Evolutionary conservation across 2,113 vertebrate species (phyloP).

Genomic region (Chlorodrepanis virens): DNA sequence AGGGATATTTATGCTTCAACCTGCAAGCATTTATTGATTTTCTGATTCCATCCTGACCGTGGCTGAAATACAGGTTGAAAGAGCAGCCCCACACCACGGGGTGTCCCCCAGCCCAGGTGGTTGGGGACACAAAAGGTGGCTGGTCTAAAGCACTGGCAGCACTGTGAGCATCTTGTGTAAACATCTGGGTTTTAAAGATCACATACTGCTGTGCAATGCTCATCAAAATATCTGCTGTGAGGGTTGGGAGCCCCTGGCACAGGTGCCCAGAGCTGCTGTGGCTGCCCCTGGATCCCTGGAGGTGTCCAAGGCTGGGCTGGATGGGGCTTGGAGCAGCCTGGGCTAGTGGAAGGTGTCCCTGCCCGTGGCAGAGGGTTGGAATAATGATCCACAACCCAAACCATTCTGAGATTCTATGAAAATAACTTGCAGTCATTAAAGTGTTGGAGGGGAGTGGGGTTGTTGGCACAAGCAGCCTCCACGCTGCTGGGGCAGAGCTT

Average conservation of each 20-base stretch:
- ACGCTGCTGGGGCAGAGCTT: background rate
- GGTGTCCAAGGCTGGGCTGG: background rate
- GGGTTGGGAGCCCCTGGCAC: background rate
- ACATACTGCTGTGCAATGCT: background rate
- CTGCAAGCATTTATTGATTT: background rate
- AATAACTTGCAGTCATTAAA: background rate
- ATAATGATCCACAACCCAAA: background rate
- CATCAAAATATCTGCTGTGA: background rate
- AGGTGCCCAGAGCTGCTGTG: background rate
- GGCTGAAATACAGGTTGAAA: background rate
- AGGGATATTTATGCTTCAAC: background rate
- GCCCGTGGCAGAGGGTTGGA: background rate
- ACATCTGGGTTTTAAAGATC: background rate
- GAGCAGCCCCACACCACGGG: background rate
- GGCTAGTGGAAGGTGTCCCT: background rate
- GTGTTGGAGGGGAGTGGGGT: background rate
- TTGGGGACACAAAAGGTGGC: background rate
- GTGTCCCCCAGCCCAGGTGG: background rate
- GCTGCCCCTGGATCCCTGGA: background rate
- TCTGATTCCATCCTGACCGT: accelerated
- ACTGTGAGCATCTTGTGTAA: background rate
- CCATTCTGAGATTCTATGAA: background rate
- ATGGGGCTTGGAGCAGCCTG: accelerated
- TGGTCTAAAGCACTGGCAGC: background rate
- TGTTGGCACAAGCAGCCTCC: background rate